Conservation (phyloP, 2,888 invertebrate species). For the Alcis repandata region DNA sequence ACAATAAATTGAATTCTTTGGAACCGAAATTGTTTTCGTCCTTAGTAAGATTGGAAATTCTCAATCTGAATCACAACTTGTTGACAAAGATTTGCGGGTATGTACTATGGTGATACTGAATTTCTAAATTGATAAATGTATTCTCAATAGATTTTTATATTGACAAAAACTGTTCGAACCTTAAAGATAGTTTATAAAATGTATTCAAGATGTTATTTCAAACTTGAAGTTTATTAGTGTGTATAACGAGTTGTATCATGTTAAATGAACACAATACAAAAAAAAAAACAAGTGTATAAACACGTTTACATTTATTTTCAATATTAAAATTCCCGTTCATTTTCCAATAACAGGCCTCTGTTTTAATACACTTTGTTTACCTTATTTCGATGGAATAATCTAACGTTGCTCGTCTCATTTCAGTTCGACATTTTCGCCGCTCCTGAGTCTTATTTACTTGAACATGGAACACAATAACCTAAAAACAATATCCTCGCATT, state of each 20-base stretch:
- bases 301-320: too few species aligned
- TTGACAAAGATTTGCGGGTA: constrained; percentile 87
- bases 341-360: not conserved
- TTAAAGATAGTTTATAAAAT: too few species aligned
- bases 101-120: constrained; percentile 54
- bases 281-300: too few species aligned
- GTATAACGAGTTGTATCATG: too few species aligned
- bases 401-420: constrained; percentile 52
- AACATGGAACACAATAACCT: constrained; percentile 78
- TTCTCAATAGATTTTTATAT: too few species aligned
- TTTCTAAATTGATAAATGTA: not conserved
- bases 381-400: constrained; percentile 2
- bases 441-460: constrained; percentile 81
- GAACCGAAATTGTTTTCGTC: constrained; percentile 87
- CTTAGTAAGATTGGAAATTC: constrained; percentile 83
- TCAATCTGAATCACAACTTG: constrained; percentile 89
- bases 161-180: too few species aligned
- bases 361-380: constrained; percentile 37
- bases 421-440: constrained; percentile 84
- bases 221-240: too few species aligned
- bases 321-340: not conserved
- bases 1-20: constrained; percentile 88
- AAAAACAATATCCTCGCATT: constrained; percentile 71
- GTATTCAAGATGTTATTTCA: too few species aligned
- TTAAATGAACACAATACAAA: too few species aligned